Percentiles rank a stretch among this genome's conserved stretches.
Evolutionary conservation across 2,888 invertebrate genomes (phyloP).

Genomic region (Tiliacea citrago): DNA sequence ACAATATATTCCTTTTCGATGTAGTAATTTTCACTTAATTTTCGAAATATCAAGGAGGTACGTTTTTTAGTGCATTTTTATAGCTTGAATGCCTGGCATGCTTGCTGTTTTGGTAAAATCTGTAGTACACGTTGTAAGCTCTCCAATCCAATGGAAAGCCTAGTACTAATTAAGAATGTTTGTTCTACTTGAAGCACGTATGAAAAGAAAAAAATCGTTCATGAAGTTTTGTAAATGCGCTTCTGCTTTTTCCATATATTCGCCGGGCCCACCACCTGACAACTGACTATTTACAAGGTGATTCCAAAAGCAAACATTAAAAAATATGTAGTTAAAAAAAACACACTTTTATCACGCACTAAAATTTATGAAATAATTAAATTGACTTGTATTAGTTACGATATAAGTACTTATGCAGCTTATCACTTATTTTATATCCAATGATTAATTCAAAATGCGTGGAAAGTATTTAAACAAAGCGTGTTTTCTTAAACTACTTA

Average conservation of each 20-base stretch:
- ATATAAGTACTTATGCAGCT: no score
- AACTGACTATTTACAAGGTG: constrained; percentile 14
- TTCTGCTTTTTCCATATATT: constrained; percentile 8
- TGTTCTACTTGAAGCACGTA: neutral
- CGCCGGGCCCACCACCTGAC: constrained; percentile 10
- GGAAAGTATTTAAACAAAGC: no score
- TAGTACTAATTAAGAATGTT: neutral
- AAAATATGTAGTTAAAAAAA: no score
- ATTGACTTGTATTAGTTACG: no score
- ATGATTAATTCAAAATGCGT: no score
- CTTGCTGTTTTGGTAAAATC: neutral
- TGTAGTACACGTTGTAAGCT: constrained; percentile 2
- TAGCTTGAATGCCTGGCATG: neutral
- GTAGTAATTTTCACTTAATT: constrained; percentile 22
- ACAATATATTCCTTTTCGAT: constrained; percentile 32
- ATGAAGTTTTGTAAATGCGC: neutral
- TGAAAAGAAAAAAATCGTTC: neutral
- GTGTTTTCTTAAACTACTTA: no score
- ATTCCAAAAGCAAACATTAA: constrained; percentile 7
- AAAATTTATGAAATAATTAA: no score
- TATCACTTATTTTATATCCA: no score
- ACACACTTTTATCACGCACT: no score
- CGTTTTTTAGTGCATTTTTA: neutral
- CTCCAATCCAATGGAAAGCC: constrained; percentile 6
- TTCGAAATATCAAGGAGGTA: neutral